phyloP scores from a whole-genome alignment of 2,888 invertebrate species.

The Pollenia griseotomentosa region DNA sequence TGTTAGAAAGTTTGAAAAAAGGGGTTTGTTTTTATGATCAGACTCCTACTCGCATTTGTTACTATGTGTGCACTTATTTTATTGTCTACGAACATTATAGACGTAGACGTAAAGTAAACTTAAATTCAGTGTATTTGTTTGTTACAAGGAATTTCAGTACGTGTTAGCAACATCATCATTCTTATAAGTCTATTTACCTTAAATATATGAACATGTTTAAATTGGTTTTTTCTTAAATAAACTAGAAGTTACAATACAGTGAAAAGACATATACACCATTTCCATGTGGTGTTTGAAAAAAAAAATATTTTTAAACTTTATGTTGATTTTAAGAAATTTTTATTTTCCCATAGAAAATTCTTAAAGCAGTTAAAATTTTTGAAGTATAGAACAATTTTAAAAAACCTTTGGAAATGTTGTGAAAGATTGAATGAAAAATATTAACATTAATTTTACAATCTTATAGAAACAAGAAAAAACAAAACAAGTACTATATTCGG shows the following conservation, averaged over 20 bases:
- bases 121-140: neutral
- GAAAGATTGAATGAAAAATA: no score
- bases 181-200: conserved; percentile 41
- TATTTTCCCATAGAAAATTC: no score
- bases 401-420: no score
- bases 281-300: neutral
- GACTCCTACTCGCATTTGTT: neutral
- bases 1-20: conserved; percentile 27
- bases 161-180: conserved; percentile 28
- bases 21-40: conserved; percentile 21
- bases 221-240: conserved; percentile 1
- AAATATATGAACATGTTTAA: conserved; percentile 46
- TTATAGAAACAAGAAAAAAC: no score
- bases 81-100: neutral
- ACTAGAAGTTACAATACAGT: conserved; percentile 1
- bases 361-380: no score
- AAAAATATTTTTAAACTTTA: neutral
- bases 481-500: no score
- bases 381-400: no score
- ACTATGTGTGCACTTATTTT: neutral
- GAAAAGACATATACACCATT: no score
- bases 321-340: no score
- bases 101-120: neutral
- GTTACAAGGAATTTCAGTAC: neutral
- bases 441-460: no score